These are phyloP conservation scores for Nephotettix cincticeps DNA, from an alignment of 1,140 invertebrate genomes.

Conservation along the genomic window DNA sequence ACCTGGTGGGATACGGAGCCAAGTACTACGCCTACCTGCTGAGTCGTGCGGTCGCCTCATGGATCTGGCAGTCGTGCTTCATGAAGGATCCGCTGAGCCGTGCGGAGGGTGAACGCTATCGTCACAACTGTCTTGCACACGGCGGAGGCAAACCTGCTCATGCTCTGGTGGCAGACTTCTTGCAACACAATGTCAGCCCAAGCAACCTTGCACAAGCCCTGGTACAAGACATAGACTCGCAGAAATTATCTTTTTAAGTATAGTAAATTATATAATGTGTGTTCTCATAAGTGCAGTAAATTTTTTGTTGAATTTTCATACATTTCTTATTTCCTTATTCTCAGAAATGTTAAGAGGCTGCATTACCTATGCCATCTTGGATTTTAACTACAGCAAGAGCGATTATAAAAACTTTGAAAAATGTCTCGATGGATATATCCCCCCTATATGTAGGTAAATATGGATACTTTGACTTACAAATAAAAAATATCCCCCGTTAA, in stretches of 20 bases:
- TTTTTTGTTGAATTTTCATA: no score
- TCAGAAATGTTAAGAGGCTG: no score
- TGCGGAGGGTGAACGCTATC: slow-evolving; percentile 71
- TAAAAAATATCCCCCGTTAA: no score
- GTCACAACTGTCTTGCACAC: slow-evolving; percentile 74
- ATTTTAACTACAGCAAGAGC: no score
- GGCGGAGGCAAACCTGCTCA: slow-evolving; percentile 85
- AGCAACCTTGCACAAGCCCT: slow-evolving; percentile 52
- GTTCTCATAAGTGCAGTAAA: no score
- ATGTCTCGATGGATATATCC: no score
- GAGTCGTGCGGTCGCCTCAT: slow-evolving; percentile 88
- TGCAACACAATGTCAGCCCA: slow-evolving; percentile 66
- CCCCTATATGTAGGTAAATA: no score
- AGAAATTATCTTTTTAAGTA: neutral
- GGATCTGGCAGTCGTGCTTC: slow-evolving; percentile 92
- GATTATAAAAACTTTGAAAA: no score
- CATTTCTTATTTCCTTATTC: no score
- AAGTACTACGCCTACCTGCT: slow-evolving; percentile 98
- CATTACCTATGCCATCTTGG: no score
- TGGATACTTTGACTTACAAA: no score
- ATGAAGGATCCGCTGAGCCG: slow-evolving; percentile 78
- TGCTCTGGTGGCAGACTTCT: slow-evolving; percentile 69
- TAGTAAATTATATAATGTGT: neutral
- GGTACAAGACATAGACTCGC: slow-evolving; percentile 50
- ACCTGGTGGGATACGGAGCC: slow-evolving; percentile 95